Conservation (phyloP, 2,113 vertebrate species). For the Sakesphorus luctuosus region DNA sequence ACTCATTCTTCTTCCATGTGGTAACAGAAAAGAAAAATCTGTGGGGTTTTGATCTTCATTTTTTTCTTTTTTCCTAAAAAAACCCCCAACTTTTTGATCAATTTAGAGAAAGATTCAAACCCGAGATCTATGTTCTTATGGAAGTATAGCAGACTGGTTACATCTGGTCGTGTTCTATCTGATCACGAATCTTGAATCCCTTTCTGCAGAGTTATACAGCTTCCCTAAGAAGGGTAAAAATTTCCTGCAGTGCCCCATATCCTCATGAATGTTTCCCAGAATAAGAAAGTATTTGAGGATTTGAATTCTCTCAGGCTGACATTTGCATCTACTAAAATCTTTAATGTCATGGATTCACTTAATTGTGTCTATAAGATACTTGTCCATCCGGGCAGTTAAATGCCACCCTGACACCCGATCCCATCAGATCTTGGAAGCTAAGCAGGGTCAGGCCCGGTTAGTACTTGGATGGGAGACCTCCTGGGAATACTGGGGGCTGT, state of each 20-base stretch:
- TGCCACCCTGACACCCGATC: too few relatives aligned
- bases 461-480: too few relatives aligned
- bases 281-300: neutral
- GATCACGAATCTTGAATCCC: neutral
- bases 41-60: rapidly evolving
- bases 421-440: too few relatives aligned
- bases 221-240: neutral
- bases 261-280: neutral
- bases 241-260: neutral
- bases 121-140: neutral
- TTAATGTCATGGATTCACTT: neutral
- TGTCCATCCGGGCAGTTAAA: too few relatives aligned
- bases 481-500: too few relatives aligned
- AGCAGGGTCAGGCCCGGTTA: too few relatives aligned
- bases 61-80: neutral
- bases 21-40: neutral
- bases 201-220: neutral
- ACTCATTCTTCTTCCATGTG: neutral
- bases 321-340: neutral
- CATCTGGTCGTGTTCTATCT: neutral
- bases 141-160: neutral
- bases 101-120: neutral
- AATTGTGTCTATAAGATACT: neutral
- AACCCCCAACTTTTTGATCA: rapidly evolving
- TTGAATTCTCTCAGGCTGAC: neutral